These are phyloP conservation scores for Luperina nickerlii DNA, from an alignment of 2,888 invertebrate genomes.

Conservation along the genomic window DNA sequence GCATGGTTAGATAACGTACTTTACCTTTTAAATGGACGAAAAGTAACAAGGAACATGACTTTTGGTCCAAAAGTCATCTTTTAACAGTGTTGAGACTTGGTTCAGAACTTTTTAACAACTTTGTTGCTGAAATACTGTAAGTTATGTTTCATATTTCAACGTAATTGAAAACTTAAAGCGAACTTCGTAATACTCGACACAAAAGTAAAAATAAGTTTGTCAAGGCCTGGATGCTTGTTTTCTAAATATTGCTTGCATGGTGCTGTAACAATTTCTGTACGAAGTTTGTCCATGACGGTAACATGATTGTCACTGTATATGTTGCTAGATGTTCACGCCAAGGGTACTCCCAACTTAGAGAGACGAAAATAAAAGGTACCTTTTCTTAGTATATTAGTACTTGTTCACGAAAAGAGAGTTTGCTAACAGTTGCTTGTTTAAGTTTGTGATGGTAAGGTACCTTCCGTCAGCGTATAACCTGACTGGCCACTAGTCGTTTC, in stretches of 20 bases:
- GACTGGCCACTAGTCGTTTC: slow-evolving; percentile 57
- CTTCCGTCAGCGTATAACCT: slow-evolving; percentile 29
- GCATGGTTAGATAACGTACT: slow-evolving; percentile 18
- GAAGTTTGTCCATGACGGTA: slow-evolving; percentile 1
- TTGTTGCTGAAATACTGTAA: background rate
- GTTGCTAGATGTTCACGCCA: background rate
- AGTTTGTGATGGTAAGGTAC: slow-evolving; percentile 18
- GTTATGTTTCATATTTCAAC: slow-evolving; percentile 7
- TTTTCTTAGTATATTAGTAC: background rate
- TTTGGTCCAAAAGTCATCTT: slow-evolving; percentile 22
- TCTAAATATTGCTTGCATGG: background rate
- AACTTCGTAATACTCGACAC: background rate
- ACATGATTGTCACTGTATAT: background rate
- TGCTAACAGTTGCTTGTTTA: slow-evolving; percentile 5
- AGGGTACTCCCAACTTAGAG: background rate
- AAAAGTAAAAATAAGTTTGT: background rate
- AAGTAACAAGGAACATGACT: slow-evolving; percentile 5
- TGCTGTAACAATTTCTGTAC: slow-evolving; percentile 12
- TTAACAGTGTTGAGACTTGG: slow-evolving; percentile 10
- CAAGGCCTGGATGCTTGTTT: background rate
- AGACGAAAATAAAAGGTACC: slow-evolving; percentile 9
- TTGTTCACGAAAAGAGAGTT: slow-evolving; percentile 2
- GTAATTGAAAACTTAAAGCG: background rate
- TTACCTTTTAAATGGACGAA: slow-evolving; percentile 24
- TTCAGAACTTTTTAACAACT: background rate